Base-by-base conservation (phyloP, 2,113 vertebrate genomes). In the Callipepla californica region DNA sequence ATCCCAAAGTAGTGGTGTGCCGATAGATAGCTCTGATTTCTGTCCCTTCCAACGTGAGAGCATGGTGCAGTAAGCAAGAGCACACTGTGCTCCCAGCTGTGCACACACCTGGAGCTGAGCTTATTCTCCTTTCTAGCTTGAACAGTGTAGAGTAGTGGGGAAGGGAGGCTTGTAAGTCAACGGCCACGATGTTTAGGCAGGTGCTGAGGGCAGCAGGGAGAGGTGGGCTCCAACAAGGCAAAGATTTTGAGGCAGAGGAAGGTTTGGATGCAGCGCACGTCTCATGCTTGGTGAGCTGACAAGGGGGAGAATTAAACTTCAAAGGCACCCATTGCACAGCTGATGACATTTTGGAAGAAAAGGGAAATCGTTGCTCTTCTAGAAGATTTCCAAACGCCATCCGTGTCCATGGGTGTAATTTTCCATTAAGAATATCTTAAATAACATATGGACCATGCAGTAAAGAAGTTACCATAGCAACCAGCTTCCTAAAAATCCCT, bases 401-500 rank as follows among this genome's bases (percentile, higher is more conserved):
- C 94, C 90, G 2, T 94, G 93, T 93, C 95, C 94, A 95, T 50
- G 94, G 73, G 79, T 95, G 86, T 94, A 95, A 96, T 96, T 96
- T 96, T 96, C 88, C 92, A 89, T 94, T 78, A 94, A 93, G 75
- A 73, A 79, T 90, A 80, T 87, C 74, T 78, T 85, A 91, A 65
- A 72, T 47, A 95, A 94, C 94, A 96, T 96, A 97, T 91, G 94
- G 95, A 90, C 81, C 76, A 34, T 80, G 90, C 84, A 95, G 91
- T 94, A 89, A 94, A 92, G 72, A 70, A 63, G 93, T 97, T 92
- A 63, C 96, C 89, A 96, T 95, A 80, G 95, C 93, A 97, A 97
- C 95, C 51, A 89, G 66, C 63, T 68, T 96, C 92, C 89, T 83
- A 85, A 93, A 95, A 94, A 74, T 77, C 78, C 70, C 13, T 58